phyloP scores from a whole-genome alignment of 2,113 vertebrate species.

The Bungarus multicinctus region DNA sequence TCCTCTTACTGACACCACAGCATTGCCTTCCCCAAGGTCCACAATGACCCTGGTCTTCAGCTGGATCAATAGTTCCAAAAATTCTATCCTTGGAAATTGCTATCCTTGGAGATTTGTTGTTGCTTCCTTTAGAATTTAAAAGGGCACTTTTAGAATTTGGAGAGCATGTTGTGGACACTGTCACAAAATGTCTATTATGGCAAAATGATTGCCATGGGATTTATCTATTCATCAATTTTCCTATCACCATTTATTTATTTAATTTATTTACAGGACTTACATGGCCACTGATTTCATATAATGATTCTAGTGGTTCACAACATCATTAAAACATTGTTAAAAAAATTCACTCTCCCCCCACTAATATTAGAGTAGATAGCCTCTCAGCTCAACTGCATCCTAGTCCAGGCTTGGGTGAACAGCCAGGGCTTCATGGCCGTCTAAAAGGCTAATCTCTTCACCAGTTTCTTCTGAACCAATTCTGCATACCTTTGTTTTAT shows the following conservation, averaged over 20 bases:
- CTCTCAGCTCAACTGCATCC: not conserved
- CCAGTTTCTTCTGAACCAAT: not conserved
- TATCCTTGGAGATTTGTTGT: constrained; percentile 5
- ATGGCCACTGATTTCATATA: not conserved
- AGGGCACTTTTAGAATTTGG: not conserved
- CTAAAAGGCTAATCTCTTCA: not conserved
- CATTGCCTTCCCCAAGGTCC: not conserved
- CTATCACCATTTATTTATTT: not conserved
- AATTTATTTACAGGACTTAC: not conserved
- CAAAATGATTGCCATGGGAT: not conserved
- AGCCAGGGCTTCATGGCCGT: not conserved
- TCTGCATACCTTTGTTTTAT: not conserved
- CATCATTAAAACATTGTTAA: not conserved
- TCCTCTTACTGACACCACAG: not conserved
- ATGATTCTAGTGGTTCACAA: not conserved
- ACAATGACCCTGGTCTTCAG: not conserved
- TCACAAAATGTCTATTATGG: not conserved
- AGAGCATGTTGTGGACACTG: not conserved
- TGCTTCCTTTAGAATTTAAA: not conserved
- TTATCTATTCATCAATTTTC: not conserved
- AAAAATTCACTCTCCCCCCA: not conserved
- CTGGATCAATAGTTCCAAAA: constrained; percentile 32
- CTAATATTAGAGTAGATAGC: not conserved
- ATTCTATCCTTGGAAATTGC: constrained; percentile 10
- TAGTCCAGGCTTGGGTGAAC: not conserved